Conservation (phyloP, 2,888 invertebrate species). For the Anoncus sp. region DNA sequence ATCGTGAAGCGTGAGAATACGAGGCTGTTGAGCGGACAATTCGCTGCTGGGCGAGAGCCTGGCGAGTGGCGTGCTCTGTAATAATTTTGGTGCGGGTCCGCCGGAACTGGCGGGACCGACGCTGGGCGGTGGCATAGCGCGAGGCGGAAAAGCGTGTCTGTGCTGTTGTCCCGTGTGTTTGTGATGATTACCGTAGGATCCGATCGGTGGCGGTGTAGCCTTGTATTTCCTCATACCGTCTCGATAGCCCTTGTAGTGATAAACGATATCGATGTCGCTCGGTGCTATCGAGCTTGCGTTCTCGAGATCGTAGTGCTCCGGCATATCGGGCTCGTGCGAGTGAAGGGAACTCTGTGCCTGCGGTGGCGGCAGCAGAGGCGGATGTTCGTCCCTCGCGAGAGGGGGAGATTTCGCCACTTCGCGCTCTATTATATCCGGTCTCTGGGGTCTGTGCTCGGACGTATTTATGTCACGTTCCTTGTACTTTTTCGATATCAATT, state of each 20-base stretch:
- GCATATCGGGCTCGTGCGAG: conserved; percentile 90
- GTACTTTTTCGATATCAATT: conserved; percentile 94
- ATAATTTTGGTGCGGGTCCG: conserved; percentile 87
- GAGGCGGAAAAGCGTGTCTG: conserved; percentile 87
- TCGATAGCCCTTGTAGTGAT: conserved; percentile 97
- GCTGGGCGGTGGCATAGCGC: conserved; percentile 87
- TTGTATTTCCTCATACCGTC: conserved; percentile 96
- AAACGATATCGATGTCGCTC: conserved; percentile 98
- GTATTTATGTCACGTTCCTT: conserved; percentile 92
- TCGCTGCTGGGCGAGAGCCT: conserved; percentile 96
- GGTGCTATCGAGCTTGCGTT: conserved; percentile 99
- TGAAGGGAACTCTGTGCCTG: conserved; percentile 88
- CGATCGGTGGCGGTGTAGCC: conserved; percentile 92
- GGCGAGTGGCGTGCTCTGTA: conserved; percentile 96
- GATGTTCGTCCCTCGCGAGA: conserved; percentile 90
- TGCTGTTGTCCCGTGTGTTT: conserved; percentile 89
- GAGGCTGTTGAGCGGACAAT: conserved; percentile 94
- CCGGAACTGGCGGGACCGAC: conserved; percentile 86
- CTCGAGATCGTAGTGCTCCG: conserved; percentile 98
- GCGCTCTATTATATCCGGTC: conserved; percentile 97
- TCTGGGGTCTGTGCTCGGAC: conserved; percentile 90
- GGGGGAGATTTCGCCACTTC: conserved; percentile 94
- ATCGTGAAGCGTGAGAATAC: conserved; percentile 96
- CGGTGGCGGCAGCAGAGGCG: conserved; percentile 90
- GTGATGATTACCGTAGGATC: conserved; percentile 89